Evolutionary conservation across 1,140 invertebrate genomes (phyloP), one percentile per base, ranked within the genome.

Genomic region (Bombyx mandarina): DNA sequence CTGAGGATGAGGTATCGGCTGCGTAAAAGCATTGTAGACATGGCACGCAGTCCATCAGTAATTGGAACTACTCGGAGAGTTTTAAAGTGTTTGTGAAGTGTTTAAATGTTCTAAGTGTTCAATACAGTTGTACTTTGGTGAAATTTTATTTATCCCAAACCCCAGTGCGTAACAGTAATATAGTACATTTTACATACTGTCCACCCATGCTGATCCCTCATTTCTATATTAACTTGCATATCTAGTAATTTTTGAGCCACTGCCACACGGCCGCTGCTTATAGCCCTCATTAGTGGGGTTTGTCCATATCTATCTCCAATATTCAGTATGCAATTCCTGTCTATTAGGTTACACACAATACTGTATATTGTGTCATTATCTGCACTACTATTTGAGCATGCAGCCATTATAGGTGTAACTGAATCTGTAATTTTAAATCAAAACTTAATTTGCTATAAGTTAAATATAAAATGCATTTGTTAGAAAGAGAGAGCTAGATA

Each of bases 271-370:
- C 88, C 82, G 22, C 71, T 74, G 52, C 73, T 78, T 44, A 88
- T 84, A 18, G 90, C 88, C 55, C 77, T 81, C 89, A 91, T 92
- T 7, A 92, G 66, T 42, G 90, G 73, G 46, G 89, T 91, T 65
- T 88, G 83, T 10, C 89, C 82, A 61, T 82, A 79, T 57, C 75
- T 84, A 46, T 89, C 85, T 4, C 81, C 82, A 54, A 85, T 64
- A 62, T 89, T 89, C 2, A 88, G 60, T n/a, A 77, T 60, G 43
- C 73, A 74, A 6, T 66, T 65, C 44, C 75, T 76, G 6, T 79
- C 63, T 54, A 88, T 65, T 9, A 89, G 60, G 52, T 58, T 66
- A 0, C 50, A 65, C 1, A 88, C 73, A 56, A 86, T 83, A 18
- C 76, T 76, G 22, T 65, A 63, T 10, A 79, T 66, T 7, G 67